phyloP scores from a whole-genome alignment of 2,797 vertebrate genomes.

The Takifugu rubripes region DNA sequence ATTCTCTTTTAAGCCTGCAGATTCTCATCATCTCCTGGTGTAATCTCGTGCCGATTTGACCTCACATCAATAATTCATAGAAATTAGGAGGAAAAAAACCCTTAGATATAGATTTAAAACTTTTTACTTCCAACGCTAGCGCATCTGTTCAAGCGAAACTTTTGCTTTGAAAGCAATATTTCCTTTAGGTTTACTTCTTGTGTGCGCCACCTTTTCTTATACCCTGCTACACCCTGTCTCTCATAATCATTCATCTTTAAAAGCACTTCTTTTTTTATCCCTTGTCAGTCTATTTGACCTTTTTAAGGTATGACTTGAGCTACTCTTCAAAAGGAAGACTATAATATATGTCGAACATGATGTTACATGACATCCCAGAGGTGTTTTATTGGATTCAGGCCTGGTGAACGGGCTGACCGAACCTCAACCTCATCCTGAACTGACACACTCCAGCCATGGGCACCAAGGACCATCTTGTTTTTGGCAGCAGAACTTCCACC shows the following conservation, averaged over 20 bases:
- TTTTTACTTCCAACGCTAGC: conserved; percentile 46
- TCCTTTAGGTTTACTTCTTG: conserved; percentile 8
- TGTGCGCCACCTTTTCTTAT: not conserved
- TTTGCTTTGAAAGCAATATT: conserved; percentile 20
- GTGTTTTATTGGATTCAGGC: no score
- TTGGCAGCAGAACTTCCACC: no score
- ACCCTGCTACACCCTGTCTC: not conserved
- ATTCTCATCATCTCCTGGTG: conserved; percentile 42
- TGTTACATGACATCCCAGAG: no score
- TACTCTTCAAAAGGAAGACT: no score
- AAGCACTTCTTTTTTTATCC: no score
- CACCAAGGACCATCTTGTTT: no score
- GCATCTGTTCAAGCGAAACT: conserved; percentile 36
- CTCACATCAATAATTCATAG: conserved; percentile 63
- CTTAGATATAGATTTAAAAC: conserved; percentile 40
- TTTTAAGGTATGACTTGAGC: no score
- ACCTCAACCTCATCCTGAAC: no score
- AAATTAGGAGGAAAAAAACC: conserved; percentile 2
- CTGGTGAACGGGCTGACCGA: no score
- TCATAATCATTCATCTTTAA: not conserved
- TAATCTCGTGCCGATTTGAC: conserved; percentile 59
- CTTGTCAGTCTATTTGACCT: no score
- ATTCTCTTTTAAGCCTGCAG: conserved; percentile 51
- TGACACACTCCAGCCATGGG: no score
- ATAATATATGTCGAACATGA: no score